A percentile compares a stretch with the other conserved stretches of the same genome.
Evolutionary conservation across 2,113 vertebrate genomes (phyloP).

Genomic region (Peromyscus polionotus): DNA sequence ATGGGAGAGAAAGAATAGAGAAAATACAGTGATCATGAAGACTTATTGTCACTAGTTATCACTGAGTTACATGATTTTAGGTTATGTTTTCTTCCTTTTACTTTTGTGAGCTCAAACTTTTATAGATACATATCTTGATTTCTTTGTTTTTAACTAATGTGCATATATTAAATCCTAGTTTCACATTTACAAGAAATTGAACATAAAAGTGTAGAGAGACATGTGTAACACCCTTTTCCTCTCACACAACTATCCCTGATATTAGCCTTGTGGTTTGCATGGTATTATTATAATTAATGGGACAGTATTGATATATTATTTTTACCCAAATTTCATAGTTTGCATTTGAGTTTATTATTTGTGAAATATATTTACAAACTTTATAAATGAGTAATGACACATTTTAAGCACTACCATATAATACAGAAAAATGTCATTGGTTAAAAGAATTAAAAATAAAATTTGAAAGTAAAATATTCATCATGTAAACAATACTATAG

Average conservation of each 20-base stretch:
- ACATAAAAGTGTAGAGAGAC: neutral
- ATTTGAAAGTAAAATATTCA: neutral
- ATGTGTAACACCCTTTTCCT: neutral
- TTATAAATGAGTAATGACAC: neutral
- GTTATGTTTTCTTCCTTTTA: neutral
- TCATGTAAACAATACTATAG: neutral
- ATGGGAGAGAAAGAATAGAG: neutral
- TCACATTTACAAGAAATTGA: neutral
- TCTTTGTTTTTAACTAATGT: neutral
- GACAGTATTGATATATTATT: neutral
- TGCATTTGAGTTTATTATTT: neutral
- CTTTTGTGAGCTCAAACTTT: neutral
- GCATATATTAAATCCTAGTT: neutral
- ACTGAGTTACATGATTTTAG: neutral
- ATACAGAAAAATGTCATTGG: neutral
- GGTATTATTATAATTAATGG: neutral
- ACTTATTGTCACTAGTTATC: neutral
- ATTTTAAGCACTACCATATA: neutral
- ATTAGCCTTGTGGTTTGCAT: neutral
- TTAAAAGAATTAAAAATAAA: neutral
- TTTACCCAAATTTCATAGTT: slow-evolving; percentile 21
- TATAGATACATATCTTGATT: neutral
- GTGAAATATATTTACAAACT: neutral
- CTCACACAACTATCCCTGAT: neutral
- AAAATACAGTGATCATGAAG: neutral